phyloP scores from a whole-genome alignment of 30 jellyfish, hydroid and myxozoan genomes.

The Clytia hemisphaerica region DNA sequence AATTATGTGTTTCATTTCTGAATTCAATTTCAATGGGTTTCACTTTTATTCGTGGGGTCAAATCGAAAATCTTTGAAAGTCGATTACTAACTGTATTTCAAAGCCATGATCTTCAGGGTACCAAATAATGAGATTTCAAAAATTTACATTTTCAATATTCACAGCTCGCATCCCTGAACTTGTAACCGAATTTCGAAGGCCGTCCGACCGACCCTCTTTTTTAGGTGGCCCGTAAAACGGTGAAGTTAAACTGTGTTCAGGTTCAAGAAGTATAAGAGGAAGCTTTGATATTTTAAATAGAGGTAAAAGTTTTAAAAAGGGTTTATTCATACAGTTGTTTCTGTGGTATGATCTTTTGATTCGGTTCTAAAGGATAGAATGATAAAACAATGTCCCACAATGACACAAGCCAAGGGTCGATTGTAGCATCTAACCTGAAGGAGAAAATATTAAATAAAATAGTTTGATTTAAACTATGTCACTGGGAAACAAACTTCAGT shows the following conservation, averaged over 20 bases:
- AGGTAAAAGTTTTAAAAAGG: no score
- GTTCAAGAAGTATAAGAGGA: no score
- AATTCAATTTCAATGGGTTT: neutral
- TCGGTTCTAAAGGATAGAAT: slow-evolving; percentile 56
- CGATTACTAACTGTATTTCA: neutral
- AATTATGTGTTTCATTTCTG: neutral
- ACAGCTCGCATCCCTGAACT: no score
- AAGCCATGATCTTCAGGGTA: neutral
- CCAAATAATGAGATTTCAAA: no score
- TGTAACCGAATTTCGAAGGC: no score
- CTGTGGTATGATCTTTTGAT: slow-evolving; percentile 43
- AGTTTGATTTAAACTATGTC: neutral
- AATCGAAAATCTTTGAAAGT: neutral
- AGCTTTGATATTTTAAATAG: no score
- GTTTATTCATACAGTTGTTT: slow-evolving; percentile 56
- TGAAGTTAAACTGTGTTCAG: no score
- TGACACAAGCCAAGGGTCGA: slow-evolving; percentile 75
- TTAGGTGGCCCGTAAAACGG: no score
- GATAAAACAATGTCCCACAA: slow-evolving; percentile 36
- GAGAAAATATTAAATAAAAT: neutral
- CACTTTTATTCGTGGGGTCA: neutral
- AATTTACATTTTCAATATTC: no score
- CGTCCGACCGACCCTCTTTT: no score
- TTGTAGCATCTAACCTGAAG: slow-evolving; percentile 62
- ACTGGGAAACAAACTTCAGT: neutral